Evolutionary conservation across 2,113 vertebrate species (phyloP).

Genomic region (Pitta sordida): DNA sequence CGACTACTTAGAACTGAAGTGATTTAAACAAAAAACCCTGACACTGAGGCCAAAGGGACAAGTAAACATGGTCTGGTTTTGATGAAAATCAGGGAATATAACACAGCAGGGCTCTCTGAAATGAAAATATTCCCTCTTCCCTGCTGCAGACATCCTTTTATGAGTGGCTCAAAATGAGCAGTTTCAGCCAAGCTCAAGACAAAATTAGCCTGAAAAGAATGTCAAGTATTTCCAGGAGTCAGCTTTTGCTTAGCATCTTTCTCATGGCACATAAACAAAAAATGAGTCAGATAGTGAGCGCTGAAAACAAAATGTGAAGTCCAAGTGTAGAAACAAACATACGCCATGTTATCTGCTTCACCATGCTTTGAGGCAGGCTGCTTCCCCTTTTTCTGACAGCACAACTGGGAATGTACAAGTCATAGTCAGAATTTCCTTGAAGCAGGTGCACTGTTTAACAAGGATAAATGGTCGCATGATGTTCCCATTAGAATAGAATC

Average conservation of each 20-base stretch:
- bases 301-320: neutral
- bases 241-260: constrained; percentile 36
- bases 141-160: constrained; percentile 24
- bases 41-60: constrained; percentile 4
- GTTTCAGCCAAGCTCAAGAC: constrained; percentile 1
- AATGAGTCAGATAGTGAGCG: neutral
- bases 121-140: constrained; percentile 13
- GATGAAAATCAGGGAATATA: constrained; percentile 15
- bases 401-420: neutral
- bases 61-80: constrained; percentile 24
- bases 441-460: neutral
- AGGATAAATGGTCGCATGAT: neutral
- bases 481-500: neutral
- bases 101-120: neutral
- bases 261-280: neutral
- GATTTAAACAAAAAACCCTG: neutral
- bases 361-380: neutral
- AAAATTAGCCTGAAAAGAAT: constrained; percentile 58
- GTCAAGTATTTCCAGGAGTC: constrained; percentile 55
- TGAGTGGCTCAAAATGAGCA: neutral
- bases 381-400: neutral
- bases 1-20: neutral
- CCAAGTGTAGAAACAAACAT: neutral
- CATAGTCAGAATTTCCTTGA: neutral
- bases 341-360: neutral